A percentile compares a stretch with the other conserved stretches of the same genome.
phyloP scores from a whole-genome alignment of 2,888 invertebrate genomes.

The Beris morrisii region DNA sequence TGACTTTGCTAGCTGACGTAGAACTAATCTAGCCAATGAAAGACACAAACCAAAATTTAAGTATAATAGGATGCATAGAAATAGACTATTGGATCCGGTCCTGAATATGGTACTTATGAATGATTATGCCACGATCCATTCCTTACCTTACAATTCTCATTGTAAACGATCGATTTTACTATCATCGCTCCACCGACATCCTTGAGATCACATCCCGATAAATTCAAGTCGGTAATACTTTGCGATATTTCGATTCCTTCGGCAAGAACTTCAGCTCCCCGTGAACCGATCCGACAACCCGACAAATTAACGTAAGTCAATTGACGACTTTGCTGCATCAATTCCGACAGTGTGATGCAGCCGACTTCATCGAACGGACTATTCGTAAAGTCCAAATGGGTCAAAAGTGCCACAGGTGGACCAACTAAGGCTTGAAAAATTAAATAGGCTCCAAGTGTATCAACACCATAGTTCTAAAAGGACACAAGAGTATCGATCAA shows the following conservation, averaged over 20 bases:
- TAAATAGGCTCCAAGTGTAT: constrained; percentile 17
- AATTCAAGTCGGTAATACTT: constrained; percentile 33
- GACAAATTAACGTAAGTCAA: constrained; percentile 35
- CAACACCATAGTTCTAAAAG: constrained; percentile 8
- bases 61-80: background rate
- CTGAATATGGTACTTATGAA: too few species aligned
- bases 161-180: constrained; percentile 18
- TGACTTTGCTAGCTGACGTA: background rate
- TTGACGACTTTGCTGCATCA: constrained; percentile 16
- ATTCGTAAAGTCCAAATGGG: constrained; percentile 29
- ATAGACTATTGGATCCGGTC: too few species aligned
- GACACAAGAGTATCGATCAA: background rate
- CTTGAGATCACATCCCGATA: constrained; percentile 34
- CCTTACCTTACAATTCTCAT: constrained; percentile 26
- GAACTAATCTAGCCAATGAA: background rate
- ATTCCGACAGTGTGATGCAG: constrained; percentile 28
- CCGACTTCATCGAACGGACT: constrained; percentile 27
- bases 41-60: constrained; percentile 1
- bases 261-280: constrained; percentile 32
- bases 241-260: constrained; percentile 33
- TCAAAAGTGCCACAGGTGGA: constrained; percentile 2
- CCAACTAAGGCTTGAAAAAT: constrained; percentile 24
- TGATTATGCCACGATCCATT: too few species aligned
- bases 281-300: constrained; percentile 33
- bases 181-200: constrained; percentile 37